Evolutionary conservation across 92 coral and sea anemone species (phyloP).

Genomic region (Phymanthus crucifer): DNA sequence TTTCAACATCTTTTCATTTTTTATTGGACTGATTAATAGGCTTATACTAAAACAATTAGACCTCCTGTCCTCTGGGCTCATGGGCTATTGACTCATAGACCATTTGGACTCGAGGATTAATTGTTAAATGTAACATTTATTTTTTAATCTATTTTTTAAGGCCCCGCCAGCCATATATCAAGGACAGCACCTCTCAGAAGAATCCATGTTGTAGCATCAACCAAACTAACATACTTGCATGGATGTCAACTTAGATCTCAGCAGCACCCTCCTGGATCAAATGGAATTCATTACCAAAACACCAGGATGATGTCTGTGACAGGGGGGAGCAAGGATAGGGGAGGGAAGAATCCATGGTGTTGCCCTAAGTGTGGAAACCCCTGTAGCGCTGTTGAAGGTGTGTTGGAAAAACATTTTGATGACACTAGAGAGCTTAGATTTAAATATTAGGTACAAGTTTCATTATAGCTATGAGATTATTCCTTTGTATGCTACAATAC

Average conservation of each 20-base stretch:
- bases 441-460: no score
- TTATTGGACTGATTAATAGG: no score
- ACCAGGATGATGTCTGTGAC: constrained; percentile 34
- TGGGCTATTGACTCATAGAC: no score
- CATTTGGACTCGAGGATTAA: no score
- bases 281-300: constrained; percentile 21
- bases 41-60: no score
- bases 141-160: not conserved
- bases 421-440: no score
- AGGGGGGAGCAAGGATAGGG: constrained; percentile 71
- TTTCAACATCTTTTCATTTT: no score
- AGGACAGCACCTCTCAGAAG: constrained; percentile 5
- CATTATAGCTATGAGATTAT: no score
- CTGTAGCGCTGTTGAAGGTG: constrained; percentile 90
- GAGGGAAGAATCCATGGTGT: constrained; percentile 77
- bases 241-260: constrained; percentile 20
- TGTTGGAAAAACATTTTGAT: constrained; percentile 19
- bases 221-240: constrained; percentile 10
- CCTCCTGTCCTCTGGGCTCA: no score
- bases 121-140: not conserved
- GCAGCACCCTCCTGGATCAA: constrained; percentile 46
- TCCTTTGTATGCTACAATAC: no score
- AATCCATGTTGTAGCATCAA: constrained; percentile 13
- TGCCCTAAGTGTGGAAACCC: constrained; percentile 99
- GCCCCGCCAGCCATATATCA: not conserved